phyloP scores from a whole-genome alignment of 2,888 invertebrate species.

The Cetonia aurata region DNA sequence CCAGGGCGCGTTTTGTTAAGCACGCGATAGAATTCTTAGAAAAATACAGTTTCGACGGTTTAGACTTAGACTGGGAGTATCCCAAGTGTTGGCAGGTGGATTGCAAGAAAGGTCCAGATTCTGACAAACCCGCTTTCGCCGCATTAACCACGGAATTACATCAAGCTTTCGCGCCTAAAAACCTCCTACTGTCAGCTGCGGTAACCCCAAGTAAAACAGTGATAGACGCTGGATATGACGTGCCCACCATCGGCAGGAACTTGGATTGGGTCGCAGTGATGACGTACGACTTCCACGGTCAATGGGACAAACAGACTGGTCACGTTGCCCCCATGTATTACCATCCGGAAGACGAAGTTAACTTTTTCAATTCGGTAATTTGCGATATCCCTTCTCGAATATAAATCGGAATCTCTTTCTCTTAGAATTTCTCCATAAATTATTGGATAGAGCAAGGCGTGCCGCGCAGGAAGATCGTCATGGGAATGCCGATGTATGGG shows the following conservation, averaged over 20 bases:
- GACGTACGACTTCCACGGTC: slow-evolving; percentile 93
- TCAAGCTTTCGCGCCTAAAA: slow-evolving; percentile 65
- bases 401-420: slow-evolving; percentile 1
- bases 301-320: slow-evolving; percentile 93
- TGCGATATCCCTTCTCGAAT: neutral
- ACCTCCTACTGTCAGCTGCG: slow-evolving; percentile 81
- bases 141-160: slow-evolving; percentile 80
- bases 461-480: slow-evolving; percentile 82
- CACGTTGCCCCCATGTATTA: slow-evolving; percentile 89
- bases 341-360: slow-evolving; percentile 85
- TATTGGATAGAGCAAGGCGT: slow-evolving; percentile 92
- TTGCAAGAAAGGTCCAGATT: slow-evolving; percentile 85
- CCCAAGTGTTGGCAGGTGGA: slow-evolving; percentile 93
- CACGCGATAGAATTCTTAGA: slow-evolving; percentile 83
- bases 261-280: slow-evolving; percentile 93
- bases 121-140: slow-evolving; percentile 86
- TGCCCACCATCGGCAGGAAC: slow-evolving; percentile 78
- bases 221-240: slow-evolving; percentile 87
- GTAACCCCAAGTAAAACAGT: slow-evolving; percentile 91
- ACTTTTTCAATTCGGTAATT: slow-evolving; percentile 85
- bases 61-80: slow-evolving; percentile 97
- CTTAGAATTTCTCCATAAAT: slow-evolving; percentile 86
- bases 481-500: slow-evolving; percentile 92
- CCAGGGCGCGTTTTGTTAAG: slow-evolving; percentile 80
- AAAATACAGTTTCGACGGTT: slow-evolving; percentile 88